Conservation (phyloP, 1,140 invertebrate species). For the Vanessa tameamea region DNA sequence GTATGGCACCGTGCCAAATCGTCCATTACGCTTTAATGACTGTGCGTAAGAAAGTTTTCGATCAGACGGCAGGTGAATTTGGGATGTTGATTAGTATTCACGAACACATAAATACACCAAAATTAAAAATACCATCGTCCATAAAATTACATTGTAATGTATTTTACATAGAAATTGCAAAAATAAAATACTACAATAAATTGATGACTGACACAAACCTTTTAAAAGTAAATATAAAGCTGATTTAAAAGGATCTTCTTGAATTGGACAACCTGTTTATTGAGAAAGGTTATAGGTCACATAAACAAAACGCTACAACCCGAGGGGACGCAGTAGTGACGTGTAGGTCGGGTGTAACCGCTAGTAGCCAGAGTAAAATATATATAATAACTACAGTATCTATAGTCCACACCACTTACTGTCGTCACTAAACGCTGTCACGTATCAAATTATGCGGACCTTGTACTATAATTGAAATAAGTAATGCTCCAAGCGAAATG, state of each 20-base stretch:
- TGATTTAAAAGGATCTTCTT: too few species aligned
- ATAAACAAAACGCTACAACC: too few species aligned
- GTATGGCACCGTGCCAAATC: slow-evolving; percentile 41
- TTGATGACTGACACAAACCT: too few species aligned
- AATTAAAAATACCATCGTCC: not conserved
- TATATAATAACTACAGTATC: not conserved
- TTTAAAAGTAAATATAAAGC: too few species aligned
- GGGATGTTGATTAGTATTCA: slow-evolving; percentile 10
- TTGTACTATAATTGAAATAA: slow-evolving; percentile 52
- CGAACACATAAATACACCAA: not conserved
- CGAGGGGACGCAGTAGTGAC: too few species aligned
- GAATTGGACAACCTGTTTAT: too few species aligned
- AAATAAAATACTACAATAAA: too few species aligned
- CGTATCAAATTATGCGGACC: slow-evolving; percentile 46
- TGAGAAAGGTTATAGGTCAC: too few species aligned
- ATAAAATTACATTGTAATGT: slow-evolving; percentile 2
- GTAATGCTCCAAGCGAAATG: slow-evolving; percentile 46
- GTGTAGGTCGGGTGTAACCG: too few species aligned
- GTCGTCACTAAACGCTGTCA: slow-evolving; percentile 40
- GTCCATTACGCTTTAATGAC: slow-evolving; percentile 33
- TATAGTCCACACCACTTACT: not conserved
- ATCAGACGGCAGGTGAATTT: slow-evolving; percentile 16
- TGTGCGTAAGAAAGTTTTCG: slow-evolving; percentile 21
- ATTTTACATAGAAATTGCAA: too few species aligned
- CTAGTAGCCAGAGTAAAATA: not conserved